Evolutionary conservation across 92 coral and sea anemone genomes (phyloP).

Genomic region (Umimayanthus kanabou): DNA sequence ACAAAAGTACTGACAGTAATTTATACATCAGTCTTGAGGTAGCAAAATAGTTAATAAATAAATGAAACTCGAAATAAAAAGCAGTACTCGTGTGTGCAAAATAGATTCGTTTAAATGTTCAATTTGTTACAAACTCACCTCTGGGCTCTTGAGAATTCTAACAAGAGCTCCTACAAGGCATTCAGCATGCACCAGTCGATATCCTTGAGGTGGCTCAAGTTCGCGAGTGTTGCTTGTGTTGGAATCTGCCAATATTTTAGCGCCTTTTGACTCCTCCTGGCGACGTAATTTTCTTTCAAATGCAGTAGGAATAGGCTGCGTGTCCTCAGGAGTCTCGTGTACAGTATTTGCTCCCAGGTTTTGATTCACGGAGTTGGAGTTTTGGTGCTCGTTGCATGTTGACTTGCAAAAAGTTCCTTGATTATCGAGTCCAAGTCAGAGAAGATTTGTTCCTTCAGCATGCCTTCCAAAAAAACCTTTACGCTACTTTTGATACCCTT

Average conservation of each 20-base stretch:
- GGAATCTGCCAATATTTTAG: background rate
- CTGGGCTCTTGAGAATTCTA: slow-evolving; percentile 22
- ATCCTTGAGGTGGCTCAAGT: slow-evolving; percentile 26
- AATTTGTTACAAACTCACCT: slow-evolving; percentile 1
- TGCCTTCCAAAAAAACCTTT: too few relatives aligned
- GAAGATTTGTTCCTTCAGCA: too few relatives aligned
- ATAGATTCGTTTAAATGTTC: background rate
- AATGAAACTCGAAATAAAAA: background rate
- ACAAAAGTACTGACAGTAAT: background rate
- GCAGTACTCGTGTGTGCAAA: slow-evolving; percentile 16
- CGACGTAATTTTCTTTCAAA: background rate
- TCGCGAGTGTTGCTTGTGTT: background rate
- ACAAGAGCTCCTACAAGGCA: slow-evolving; percentile 23
- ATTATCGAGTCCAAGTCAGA: too few relatives aligned
- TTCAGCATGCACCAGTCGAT: slow-evolving; percentile 23
- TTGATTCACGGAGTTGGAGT: background rate
- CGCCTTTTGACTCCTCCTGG: background rate
- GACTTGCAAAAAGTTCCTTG: too few relatives aligned
- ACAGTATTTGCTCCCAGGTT: background rate
- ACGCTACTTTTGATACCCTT: too few relatives aligned
- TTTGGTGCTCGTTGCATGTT: too few relatives aligned
- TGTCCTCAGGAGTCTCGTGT: background rate
- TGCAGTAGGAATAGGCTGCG: background rate
- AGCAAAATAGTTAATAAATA: background rate
- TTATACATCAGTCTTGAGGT: background rate